A percentile compares a stretch with the other conserved stretches of the same genome.
Evolutionary conservation across 2,797 vertebrate species (phyloP).

Genomic region (Chaenodraco wilsoni): DNA sequence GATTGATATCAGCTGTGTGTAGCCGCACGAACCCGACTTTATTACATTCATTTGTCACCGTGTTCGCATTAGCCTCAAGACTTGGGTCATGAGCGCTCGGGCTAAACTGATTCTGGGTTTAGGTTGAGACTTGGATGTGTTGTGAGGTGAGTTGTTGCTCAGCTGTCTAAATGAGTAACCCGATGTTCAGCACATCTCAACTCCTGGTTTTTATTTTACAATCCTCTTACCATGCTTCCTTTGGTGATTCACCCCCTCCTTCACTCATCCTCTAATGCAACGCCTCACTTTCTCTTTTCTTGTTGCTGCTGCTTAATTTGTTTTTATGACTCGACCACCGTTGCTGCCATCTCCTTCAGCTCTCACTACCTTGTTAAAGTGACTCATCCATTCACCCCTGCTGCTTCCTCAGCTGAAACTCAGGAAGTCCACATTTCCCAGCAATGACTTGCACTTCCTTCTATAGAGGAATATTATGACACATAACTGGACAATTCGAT

Average conservation of each 20-base stretch:
- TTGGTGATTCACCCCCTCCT: conserved; percentile 54
- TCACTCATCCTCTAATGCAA: conserved; percentile 13
- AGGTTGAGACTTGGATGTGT: conserved; percentile 25
- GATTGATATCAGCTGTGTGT: conserved; percentile 46
- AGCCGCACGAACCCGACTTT: conserved; percentile 26
- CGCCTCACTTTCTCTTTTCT: conserved; percentile 35
- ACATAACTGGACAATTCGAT: conserved; percentile 36
- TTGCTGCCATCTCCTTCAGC: conserved; percentile 18
- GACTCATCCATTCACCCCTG: conserved; percentile 59
- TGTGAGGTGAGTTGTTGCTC: conserved; percentile 11
- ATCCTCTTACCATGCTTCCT: conserved; percentile 17
- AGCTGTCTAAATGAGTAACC: conserved; percentile 63
- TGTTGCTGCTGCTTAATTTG: conserved; percentile 37
- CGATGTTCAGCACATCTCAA: conserved; percentile 29
- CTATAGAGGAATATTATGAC: conserved; percentile 43
- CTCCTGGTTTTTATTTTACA: conserved; percentile 42
- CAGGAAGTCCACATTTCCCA: conserved; percentile 43
- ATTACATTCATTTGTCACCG: conserved; percentile 18
- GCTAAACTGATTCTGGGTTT: background rate
- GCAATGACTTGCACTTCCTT: conserved; percentile 54
- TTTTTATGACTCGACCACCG: conserved; percentile 47
- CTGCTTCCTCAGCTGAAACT: conserved; percentile 42
- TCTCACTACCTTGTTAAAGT: conserved; percentile 40
- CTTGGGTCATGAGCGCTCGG: background rate
- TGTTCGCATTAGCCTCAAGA: background rate